Conservation (phyloP, 2,888 invertebrate genomes). For the Lepidocyrtoides sp. region DNA sequence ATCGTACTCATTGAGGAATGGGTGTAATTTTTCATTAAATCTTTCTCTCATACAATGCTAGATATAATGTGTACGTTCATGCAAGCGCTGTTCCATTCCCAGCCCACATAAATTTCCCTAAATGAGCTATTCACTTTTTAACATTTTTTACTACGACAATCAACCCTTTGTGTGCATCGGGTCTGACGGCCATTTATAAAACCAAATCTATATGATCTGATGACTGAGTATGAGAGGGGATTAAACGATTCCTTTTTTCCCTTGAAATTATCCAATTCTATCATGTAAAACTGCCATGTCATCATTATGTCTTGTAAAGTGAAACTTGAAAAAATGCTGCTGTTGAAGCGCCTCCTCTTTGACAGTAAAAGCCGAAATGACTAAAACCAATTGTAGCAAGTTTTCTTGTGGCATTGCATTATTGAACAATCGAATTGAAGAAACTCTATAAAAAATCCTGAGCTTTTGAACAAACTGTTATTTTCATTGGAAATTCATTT, state of each 20-base stretch:
- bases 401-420: too few species aligned
- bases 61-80: constrained; percentile 1
- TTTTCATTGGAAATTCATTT: too few species aligned
- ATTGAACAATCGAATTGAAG: too few species aligned
- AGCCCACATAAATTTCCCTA: constrained; percentile 44
- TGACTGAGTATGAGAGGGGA: constrained; percentile 15
- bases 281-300: not conserved
- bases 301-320: not conserved
- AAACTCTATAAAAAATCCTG: too few species aligned
- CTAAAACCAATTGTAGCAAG: too few species aligned
- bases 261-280: constrained; percentile 1
- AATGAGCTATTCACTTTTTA: constrained; percentile 68
- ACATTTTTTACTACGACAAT: constrained; percentile 36
- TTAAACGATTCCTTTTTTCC: constrained; percentile 8
- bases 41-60: not conserved
- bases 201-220: constrained; percentile 35
- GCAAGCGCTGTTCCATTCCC: constrained; percentile 3
- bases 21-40: constrained; percentile 75
- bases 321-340: not conserved
- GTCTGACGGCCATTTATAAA: constrained; percentile 27
- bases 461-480: too few species aligned
- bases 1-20: constrained; percentile 68
- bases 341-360: too few species aligned
- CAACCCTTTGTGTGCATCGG: constrained; percentile 9
- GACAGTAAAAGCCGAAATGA: not conserved